A percentile compares a stretch with the other conserved stretches of the same genome.
Conservation (phyloP, 2,888 invertebrate genomes). For the Ophion ellenae region DNA sequence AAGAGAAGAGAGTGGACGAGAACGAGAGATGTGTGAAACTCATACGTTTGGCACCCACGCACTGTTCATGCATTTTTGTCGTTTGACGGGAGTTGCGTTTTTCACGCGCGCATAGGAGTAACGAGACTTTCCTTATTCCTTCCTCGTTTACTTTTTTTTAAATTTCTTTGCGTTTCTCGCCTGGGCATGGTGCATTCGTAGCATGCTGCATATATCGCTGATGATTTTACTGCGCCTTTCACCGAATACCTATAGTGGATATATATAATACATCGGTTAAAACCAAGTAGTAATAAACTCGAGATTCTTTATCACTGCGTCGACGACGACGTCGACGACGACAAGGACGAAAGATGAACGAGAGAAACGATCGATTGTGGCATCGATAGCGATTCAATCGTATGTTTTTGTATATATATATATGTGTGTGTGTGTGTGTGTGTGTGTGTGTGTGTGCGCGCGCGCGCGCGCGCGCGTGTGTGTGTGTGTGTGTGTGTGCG, state of each 20-base stretch:
- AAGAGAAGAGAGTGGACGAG: constrained; percentile 18
- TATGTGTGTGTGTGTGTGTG: too few species aligned
- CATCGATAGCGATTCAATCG: constrained; percentile 52
- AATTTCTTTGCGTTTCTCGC: constrained; percentile 15
- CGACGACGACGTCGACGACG: constrained; percentile 11
- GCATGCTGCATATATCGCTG: constrained; percentile 12
- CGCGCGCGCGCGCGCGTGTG: too few species aligned
- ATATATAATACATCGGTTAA: constrained; percentile 12
- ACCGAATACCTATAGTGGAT: constrained; percentile 4
- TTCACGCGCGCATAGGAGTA: constrained; percentile 9
- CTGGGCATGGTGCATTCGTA: constrained; percentile 27
- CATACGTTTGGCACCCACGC: constrained; percentile 59
- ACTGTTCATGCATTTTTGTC: constrained; percentile 53
- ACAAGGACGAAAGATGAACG: constrained; percentile 49
- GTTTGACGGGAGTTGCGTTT: constrained; percentile 23
- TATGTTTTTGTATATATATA: background rate
- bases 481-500: too few species aligned
- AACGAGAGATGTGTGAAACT: constrained; percentile 43
- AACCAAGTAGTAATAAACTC: constrained; percentile 55
- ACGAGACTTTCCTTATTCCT: constrained; percentile 11
- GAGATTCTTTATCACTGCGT: constrained; percentile 30
- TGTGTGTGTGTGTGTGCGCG: too few species aligned
- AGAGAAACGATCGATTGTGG: constrained; percentile 57
- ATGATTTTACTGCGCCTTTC: constrained; percentile 49
- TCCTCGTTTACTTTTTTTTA: background rate